Evolutionary conservation across 2,888 invertebrate species (phyloP), one percentile per base, ranked within the genome.

Genomic region (Nephrotoma flavescens): DNA sequence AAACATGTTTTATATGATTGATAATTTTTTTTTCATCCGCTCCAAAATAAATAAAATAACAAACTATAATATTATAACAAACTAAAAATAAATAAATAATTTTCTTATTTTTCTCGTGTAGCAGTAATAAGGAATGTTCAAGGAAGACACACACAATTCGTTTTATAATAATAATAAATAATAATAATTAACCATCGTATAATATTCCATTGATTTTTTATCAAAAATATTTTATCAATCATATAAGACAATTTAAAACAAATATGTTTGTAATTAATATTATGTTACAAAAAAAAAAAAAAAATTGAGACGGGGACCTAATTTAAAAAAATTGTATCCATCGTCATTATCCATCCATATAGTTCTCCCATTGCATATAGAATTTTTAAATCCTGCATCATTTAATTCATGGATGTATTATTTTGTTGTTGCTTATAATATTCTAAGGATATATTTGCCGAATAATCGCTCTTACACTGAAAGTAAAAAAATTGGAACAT

Each of bases 381-480:
- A 19, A 71, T 31, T 71, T 71, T 31, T 5, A 52, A 52, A 15
- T 52, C 31, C 31, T 71, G 9, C 71, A 31, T 71, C 7, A 71
- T 47, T 47, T 47, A 12, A 12, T 47, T 47, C 12, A 47, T 47
- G 47, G 15, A 15, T 57, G 6, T 57, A 57, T 71, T 71, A 31
- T 19, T 71, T 71, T 71, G 19, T 9, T 19, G 31, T 71, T 71
- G 31, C 31, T 71, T 71, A 1, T 71, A 71, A 71, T 71, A 31
- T 71, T 86, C 88, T 89, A 89, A 84, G 88, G 88, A 87, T 88
- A 88, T 57, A 89, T 87, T 86, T 88, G 89, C 87, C 88, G 88
- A 86, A 89, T 88, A 85, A 89, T 88, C 84, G 88, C 87, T 87
- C 88, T 88, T 86, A 89, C 88, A 86, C 89, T 89, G 86, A 6